A percentile compares a stretch with the other conserved stretches of the same genome.
phyloP scores from a whole-genome alignment of 1,140 invertebrate genomes.

The Dryas iulia region DNA sequence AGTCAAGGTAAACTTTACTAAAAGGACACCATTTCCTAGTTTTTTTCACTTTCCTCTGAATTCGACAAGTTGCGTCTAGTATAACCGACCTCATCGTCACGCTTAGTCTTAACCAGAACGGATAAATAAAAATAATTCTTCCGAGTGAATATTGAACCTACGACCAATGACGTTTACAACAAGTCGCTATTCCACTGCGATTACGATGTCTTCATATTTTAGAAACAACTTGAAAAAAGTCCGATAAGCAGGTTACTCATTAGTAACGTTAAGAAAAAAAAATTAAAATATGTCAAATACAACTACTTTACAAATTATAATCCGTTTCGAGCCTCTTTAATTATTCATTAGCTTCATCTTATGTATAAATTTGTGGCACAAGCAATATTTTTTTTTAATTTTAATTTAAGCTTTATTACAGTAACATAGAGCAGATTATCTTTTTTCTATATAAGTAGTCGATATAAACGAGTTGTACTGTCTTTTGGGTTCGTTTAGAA shows the following conservation, averaged over 20 bases:
- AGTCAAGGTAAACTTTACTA: too few relatives aligned
- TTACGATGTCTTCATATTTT: too few relatives aligned
- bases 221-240: too few relatives aligned
- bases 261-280: background rate
- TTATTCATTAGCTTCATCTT: slow-evolving; percentile 14
- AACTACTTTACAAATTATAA: background rate
- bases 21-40: too few relatives aligned
- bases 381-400: background rate
- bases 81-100: too few relatives aligned
- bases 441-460: background rate
- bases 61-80: too few relatives aligned
- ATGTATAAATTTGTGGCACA: background rate
- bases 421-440: background rate
- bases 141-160: too few relatives aligned
- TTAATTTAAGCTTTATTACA: background rate
- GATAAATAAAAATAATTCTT: too few relatives aligned
- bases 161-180: too few relatives aligned
- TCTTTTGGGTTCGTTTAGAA: background rate
- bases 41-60: too few relatives aligned
- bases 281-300: background rate
- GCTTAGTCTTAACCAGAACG: too few relatives aligned
- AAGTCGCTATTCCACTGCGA: too few relatives aligned
- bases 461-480: background rate
- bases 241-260: background rate
- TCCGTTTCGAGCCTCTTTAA: slow-evolving; percentile 6